Conservation (phyloP, 2,797 vertebrate species). For the Tarsius wallacei region DNA sequence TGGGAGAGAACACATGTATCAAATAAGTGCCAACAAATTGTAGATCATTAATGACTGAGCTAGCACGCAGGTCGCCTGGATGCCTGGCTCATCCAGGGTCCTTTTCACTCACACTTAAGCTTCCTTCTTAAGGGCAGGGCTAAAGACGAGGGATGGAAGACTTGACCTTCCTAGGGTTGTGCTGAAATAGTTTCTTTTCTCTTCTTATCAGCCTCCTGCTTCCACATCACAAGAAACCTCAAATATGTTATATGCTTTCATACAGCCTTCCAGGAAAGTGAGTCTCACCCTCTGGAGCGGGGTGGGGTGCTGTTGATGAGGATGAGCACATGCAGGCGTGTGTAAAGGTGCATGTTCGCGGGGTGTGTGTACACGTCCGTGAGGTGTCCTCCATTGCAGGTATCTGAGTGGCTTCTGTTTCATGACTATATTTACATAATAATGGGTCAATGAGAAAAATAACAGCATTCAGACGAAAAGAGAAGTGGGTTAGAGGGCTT, state of each 20-base stretch:
- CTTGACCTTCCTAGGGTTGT: background rate
- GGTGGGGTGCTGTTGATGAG: background rate
- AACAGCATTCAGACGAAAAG: background rate
- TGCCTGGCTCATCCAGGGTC: background rate
- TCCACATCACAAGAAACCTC: background rate
- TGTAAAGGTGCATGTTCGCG: background rate
- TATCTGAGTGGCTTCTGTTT: background rate
- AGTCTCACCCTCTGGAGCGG: background rate
- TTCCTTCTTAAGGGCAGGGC: background rate
- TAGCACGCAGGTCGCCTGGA: background rate
- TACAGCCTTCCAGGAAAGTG: conserved; percentile 55
- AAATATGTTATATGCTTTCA: conserved; percentile 29
- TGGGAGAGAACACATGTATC: background rate
- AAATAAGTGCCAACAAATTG: background rate
- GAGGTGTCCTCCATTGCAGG: background rate
- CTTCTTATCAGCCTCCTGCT: conserved; percentile 50
- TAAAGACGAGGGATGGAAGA: background rate
- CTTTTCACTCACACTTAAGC: background rate
- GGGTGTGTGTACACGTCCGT: no score
- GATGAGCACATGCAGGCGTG: no score
- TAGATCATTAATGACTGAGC: background rate
- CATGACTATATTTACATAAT: background rate
- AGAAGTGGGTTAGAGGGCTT: background rate
- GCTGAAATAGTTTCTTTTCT: background rate
- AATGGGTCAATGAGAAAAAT: background rate